Conservation (phyloP, 2,888 invertebrate species). For the Macaria notata region DNA sequence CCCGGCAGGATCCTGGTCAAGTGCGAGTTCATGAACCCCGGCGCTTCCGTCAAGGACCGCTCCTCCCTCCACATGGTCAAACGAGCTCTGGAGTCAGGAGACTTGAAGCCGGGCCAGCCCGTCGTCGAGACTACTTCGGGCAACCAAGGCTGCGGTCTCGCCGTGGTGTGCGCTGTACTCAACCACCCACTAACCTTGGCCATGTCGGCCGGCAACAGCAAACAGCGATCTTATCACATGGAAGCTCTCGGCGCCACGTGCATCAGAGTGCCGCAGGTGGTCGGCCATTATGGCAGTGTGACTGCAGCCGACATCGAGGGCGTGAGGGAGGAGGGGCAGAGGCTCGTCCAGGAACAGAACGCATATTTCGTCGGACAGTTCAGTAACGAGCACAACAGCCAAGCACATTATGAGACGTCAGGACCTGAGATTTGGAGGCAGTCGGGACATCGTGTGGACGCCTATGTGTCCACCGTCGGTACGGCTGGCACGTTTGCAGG, state of each 20-base stretch:
- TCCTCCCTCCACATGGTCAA: slow-evolving; percentile 68
- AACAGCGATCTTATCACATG: slow-evolving; percentile 71
- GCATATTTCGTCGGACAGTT: slow-evolving; percentile 72
- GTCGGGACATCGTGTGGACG: slow-evolving; percentile 68
- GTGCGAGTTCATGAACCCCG: slow-evolving; percentile 77
- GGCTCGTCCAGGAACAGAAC: slow-evolving; percentile 54
- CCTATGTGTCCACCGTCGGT: slow-evolving; percentile 69
- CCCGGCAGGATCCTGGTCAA: slow-evolving; percentile 71
- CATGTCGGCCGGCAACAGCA: slow-evolving; percentile 75
- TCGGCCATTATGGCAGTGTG: slow-evolving; percentile 71
- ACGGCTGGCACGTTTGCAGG: slow-evolving; percentile 71
- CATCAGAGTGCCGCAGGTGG: slow-evolving; percentile 67
- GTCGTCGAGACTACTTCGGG: slow-evolving; percentile 72
- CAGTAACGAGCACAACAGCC: slow-evolving; percentile 56
- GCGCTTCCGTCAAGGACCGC: slow-evolving; percentile 70
- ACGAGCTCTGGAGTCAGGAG: slow-evolving; percentile 54
- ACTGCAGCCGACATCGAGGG: slow-evolving; percentile 64
- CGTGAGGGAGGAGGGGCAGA: slow-evolving; percentile 60
- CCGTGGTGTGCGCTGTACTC: slow-evolving; percentile 70
- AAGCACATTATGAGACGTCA: slow-evolving; percentile 64
- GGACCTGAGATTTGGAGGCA: slow-evolving; percentile 76
- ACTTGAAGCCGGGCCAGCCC: slow-evolving; percentile 57
- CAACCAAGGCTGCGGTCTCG: slow-evolving; percentile 73
- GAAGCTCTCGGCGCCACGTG: slow-evolving; percentile 73
- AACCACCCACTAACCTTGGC: slow-evolving; percentile 67